Conservation (phyloP, 2,113 vertebrate genomes). For the Gracilinanus agilis region DNA sequence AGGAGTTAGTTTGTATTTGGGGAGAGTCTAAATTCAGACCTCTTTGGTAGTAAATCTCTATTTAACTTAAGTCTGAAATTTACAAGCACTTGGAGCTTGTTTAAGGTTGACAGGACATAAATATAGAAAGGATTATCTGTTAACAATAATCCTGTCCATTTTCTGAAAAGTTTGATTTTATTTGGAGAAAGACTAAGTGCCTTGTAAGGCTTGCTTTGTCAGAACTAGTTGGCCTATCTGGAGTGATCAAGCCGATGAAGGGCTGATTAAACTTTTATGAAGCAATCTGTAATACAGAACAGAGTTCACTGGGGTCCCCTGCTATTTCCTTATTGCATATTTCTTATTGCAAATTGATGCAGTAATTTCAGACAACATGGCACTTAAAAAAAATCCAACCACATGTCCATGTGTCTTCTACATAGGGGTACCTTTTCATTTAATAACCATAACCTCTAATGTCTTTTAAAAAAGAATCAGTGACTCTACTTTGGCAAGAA, state of each 20-base stretch:
- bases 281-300: conserved; percentile 63
- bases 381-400: conserved; percentile 15
- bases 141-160: conserved; percentile 44
- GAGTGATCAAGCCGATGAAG: conserved; percentile 57
- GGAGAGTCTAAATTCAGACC: not conserved
- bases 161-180: not conserved
- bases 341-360: conserved; percentile 74
- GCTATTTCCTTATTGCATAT: conserved; percentile 72
- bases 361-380: conserved; percentile 57
- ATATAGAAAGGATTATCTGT: conserved; percentile 61
- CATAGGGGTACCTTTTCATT: conserved; percentile 52
- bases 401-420: not conserved
- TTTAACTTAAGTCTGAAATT: not conserved
- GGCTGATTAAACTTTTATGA: conserved; percentile 75
- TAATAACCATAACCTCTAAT: conserved; percentile 51
- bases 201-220: not conserved
- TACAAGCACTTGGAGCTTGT: conserved; percentile 17
- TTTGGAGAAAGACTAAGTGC: not conserved
- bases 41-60: not conserved
- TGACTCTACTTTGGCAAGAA: conserved; percentile 58
- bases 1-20: not conserved
- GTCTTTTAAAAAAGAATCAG: conserved; percentile 41
- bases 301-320: conserved; percentile 67
- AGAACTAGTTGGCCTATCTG: conserved; percentile 1
- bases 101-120: conserved; percentile 57